Base-by-base conservation (phyloP, 2,113 vertebrate species). In the Podarcis muralis region DNA sequence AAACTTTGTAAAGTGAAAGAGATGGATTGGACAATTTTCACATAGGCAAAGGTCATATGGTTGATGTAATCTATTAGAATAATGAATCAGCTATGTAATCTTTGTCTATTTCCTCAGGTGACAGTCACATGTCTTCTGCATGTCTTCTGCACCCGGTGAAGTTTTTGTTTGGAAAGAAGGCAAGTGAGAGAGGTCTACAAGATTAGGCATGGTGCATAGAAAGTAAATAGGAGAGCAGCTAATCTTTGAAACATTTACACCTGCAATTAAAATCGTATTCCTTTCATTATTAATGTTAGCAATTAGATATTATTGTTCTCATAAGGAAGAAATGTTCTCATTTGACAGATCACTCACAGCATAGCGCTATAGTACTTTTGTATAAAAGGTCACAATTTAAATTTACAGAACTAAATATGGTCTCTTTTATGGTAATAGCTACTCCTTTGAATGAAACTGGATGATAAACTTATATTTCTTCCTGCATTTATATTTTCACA, bases 331-430 rank as follows among this genome's bases (percentile, higher is more conserved):
- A 35, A n/a, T 11, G 6, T 5, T 68, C 30, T 75, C 30, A 65
- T 84, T 32, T 84, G 90, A 37, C 89, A 83, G n/a, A 62, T 82
- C 87, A 93, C 88, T 90, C 69, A 92, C 23, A 91, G 59, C 83
- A 92, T 13, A 88, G 89, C 27, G 92, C 32, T 25, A 80, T 68
- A 85, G 90, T 93, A 88, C 68, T 81, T 71, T 81, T 82, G 84
- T 85, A 43, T 87, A 91, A 95, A 94, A 96, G 94, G 93, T 93
- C 93, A 93, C 6, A 27, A 90, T 90, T 91, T 62, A 95, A 94
- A 93, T 87, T 5, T 68, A 87, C 62, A n/a, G 71, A n/a, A 72
- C 83, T 95, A 93, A 94, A 94, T 92, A 90, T 30, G 75, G 78
- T 90, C 87, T 74, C 0, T 5, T 87, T 92, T 86, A 83, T 77